Conservation (phyloP, 2,113 vertebrate species). For the Puffinus mauretanicus region DNA sequence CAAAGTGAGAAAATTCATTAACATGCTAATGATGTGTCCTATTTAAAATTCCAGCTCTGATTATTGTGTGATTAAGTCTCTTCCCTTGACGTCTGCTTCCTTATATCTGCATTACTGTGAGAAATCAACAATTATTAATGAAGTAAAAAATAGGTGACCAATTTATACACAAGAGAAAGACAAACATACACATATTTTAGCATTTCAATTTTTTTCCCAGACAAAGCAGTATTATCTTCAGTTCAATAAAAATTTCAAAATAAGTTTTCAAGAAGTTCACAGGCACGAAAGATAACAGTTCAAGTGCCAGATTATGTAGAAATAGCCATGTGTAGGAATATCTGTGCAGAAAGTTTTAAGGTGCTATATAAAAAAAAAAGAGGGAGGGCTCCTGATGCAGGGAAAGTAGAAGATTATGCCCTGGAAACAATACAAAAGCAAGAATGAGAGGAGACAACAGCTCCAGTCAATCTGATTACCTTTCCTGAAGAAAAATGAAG, state of each 20-base stretch:
- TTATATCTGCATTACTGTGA: conserved; percentile 59
- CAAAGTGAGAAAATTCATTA: conserved; percentile 70
- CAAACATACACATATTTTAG: conserved; percentile 10
- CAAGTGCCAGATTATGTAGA: background rate
- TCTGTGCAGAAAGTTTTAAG: background rate
- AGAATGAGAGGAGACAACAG: background rate
- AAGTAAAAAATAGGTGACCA: conserved; percentile 59
- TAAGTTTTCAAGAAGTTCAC: background rate
- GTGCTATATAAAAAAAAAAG: background rate
- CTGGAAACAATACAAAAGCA: background rate
- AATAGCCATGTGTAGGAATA: background rate
- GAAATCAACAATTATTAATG: conserved; percentile 69
- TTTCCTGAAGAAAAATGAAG: background rate
- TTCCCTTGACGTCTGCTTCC: conserved; percentile 65
- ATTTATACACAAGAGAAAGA: conserved; percentile 26
- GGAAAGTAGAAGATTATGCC: background rate
- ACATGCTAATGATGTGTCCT: conserved; percentile 73
- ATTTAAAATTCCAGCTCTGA: conserved; percentile 76
- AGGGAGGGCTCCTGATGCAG: background rate
- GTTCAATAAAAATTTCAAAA: background rate
- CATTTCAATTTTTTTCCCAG: background rate
- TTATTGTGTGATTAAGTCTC: conserved; percentile 77
- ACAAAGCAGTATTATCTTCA: background rate
- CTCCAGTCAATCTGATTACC: background rate
- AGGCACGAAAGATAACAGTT: background rate